Conservation (phyloP, 2,797 vertebrate species). For the Scomberomorus guttatus region DNA sequence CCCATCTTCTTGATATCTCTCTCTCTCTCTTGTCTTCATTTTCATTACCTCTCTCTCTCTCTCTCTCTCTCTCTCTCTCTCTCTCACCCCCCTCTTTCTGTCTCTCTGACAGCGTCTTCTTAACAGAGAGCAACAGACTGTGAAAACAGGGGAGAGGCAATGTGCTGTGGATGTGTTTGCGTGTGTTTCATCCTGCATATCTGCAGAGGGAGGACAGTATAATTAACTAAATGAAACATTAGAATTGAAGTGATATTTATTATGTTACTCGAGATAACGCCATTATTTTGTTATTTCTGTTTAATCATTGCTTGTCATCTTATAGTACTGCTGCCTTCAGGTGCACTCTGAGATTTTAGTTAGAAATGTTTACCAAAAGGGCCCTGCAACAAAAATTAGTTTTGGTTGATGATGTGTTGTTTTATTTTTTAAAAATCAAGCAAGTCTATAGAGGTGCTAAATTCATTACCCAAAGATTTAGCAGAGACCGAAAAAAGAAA, state of each 20-base stretch:
- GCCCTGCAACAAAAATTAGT: neutral
- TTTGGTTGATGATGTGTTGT: neutral
- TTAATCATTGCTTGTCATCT: constrained; percentile 15
- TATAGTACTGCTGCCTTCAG: neutral
- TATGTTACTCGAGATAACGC: constrained; percentile 4
- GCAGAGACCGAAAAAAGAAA: neutral
- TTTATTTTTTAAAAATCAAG: neutral
- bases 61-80: constrained; percentile 18
- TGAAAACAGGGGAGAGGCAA: constrained; percentile 67
- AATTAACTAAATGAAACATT: constrained; percentile 58
- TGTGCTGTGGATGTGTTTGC: constrained; percentile 59
- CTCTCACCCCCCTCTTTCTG: constrained; percentile 11
- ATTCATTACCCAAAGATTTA: neutral
- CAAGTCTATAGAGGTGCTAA: neutral
- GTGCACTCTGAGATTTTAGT: neutral
- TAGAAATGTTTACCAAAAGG: constrained; percentile 1
- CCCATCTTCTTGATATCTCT: constrained; percentile 54
- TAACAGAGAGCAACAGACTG: constrained; percentile 75
- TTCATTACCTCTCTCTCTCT: constrained; percentile 11
- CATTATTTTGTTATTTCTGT: constrained; percentile 10
- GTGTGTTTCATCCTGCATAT: constrained; percentile 50
- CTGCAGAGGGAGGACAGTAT: constrained; percentile 43
- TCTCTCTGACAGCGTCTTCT: constrained; percentile 66
- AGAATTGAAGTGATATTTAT: constrained; percentile 36
- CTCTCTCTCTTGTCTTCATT: constrained; percentile 45